These are phyloP conservation scores for Tribolium madens DNA, from an alignment of 1,140 invertebrate genomes.

Conservation along the genomic window DNA sequence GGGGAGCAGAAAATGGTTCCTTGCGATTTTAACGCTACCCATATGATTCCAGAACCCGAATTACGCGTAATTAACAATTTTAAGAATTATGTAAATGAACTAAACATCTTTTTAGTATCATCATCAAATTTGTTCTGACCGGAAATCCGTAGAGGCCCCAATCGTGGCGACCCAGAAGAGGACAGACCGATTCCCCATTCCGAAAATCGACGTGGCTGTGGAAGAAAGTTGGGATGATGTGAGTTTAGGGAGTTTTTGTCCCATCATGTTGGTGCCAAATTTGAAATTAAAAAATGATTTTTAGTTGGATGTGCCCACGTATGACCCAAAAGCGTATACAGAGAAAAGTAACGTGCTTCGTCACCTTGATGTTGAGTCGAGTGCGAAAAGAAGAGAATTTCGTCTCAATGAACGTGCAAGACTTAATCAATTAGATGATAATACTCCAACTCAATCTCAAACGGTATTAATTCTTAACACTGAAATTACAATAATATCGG, in stretches of 20 bases:
- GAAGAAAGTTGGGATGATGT: constrained; percentile 41
- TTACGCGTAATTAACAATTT: constrained; percentile 12
- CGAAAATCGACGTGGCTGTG: neutral
- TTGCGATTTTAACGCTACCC: constrained; percentile 48
- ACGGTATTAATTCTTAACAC: no score
- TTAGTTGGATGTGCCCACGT: constrained; percentile 7
- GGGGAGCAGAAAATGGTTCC: constrained; percentile 33
- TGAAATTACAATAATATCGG: no score
- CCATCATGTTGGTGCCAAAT: neutral
- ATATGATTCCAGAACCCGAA: constrained; percentile 45
- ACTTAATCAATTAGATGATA: constrained; percentile 1
- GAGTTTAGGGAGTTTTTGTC: neutral
- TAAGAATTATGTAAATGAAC: neutral
- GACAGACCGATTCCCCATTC: constrained; percentile 1
- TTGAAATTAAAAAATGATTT: no score
- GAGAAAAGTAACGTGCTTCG: constrained; percentile 38
- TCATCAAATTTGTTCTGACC: constrained; percentile 37
- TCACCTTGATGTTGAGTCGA: constrained; percentile 17
- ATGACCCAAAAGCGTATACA: constrained; percentile 33
- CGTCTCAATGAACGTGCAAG: constrained; percentile 35
- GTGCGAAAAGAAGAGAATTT: constrained; percentile 31
- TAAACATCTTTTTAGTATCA: constrained; percentile 39
- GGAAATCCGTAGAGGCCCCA: constrained; percentile 11
- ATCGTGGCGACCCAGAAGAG: neutral
- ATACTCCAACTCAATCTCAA: no score